A percentile compares a stretch with the other conserved stretches of the same genome.
These are phyloP conservation scores for Danio kyathit DNA, from an alignment of 2,797 vertebrate genomes.

Conservation along the genomic window DNA sequence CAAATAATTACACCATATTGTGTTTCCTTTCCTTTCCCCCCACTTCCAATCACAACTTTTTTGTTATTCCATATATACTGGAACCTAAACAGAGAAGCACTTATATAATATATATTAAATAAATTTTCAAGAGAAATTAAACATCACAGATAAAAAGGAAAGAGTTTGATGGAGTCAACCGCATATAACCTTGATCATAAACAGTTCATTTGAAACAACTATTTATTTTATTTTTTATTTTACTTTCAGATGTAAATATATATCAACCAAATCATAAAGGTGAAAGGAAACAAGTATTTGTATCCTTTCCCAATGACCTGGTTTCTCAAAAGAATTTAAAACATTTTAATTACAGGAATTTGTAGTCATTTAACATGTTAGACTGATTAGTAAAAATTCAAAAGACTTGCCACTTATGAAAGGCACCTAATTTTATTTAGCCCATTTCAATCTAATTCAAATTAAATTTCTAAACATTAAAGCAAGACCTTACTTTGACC, in stretches of 20 bases:
- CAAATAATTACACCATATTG: constrained; percentile 55
- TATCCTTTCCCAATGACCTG: neutral
- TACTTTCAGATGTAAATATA: neutral
- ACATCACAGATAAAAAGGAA: neutral
- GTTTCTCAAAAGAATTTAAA: neutral
- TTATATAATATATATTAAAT: constrained; percentile 11
- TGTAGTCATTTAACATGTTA: neutral
- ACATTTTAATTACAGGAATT: neutral
- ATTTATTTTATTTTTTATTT: neutral
- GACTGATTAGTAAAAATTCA: neutral
- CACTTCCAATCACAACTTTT: constrained; percentile 22
- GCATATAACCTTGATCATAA: neutral
- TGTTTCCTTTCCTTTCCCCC: constrained; percentile 3
- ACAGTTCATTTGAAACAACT: neutral
- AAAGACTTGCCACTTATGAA: neutral
- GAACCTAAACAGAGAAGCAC: neutral
- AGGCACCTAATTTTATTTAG: neutral
- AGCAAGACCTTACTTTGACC: neutral
- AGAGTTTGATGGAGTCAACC: neutral
- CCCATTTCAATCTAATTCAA: constrained; percentile 1
- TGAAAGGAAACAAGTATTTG: neutral
- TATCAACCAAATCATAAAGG: constrained; percentile 19
- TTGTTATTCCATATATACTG: neutral
- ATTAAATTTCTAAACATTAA: neutral
- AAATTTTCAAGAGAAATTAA: neutral